Evolutionary conservation across 2,888 invertebrate species (phyloP), one percentile per base, ranked within the genome.

Genomic region (Cosmorhoe ocellata): DNA sequence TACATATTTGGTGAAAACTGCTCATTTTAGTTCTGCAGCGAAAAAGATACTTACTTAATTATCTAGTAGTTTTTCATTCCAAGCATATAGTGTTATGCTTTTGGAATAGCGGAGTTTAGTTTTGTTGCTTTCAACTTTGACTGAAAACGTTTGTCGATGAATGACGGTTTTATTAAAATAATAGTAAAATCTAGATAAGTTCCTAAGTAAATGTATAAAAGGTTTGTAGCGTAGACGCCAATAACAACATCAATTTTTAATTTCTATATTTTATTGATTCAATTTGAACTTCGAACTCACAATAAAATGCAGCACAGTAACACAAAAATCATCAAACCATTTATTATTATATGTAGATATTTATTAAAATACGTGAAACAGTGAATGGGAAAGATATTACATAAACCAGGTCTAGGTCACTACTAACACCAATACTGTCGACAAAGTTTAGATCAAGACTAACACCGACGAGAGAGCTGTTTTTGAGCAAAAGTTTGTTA

Each of bases 261-360:
- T 87, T 77, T 84, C 89, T 89, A 89, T n/a, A n/a, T n/a, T 90
- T 90, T 90, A 90, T 89, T 89, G 87, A 90, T 88, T 89, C 88
- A 89, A 88, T 89, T 89, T 90, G 89, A 90, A 89, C 89, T 88
- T 89, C 77, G 84, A 89, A 89, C 88, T 89, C 88, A 89, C 89
- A 89, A 86, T 89, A 81, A 89, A 88, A 89, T 88, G 89, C 86
- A 89, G 89, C 87, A 88, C 81, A 84, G 84, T 80, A 89, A 87
- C 87, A 89, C 84, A 90, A 87, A 86, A 78, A n/a, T n/a, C n/a
- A 72, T 73, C 79, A 86, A 88, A 86, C 85, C 79, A 81, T 84
- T 85, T 79, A 81, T 73, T 75, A 72, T 68, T 66, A 71, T 66
- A 76, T 66, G 71, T 72, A 72, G 69, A 74, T 80, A 83, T 76